Evolutionary conservation across 2,888 invertebrate species (phyloP).

Genomic region (Rapana venosa): DNA sequence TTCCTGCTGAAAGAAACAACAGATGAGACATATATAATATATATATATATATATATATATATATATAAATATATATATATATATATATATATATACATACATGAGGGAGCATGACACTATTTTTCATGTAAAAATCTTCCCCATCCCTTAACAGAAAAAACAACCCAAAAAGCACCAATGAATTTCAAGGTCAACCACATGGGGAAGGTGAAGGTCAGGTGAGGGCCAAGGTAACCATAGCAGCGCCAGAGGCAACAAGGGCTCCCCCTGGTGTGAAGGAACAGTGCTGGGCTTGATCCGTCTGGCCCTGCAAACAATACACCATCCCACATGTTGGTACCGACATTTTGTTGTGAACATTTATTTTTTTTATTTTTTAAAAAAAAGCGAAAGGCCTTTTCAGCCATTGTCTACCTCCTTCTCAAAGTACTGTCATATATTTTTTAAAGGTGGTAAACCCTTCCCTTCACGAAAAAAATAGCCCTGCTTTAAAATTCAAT

Average conservation of each 20-base stretch:
- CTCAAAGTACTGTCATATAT: too few relatives aligned
- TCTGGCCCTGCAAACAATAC: slow-evolving; percentile 64
- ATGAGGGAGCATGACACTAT: too few relatives aligned
- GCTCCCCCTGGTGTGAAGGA: slow-evolving; percentile 74
- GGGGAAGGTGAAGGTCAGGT: slow-evolving; percentile 1
- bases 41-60: too few relatives aligned
- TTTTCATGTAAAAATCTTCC: not conserved
- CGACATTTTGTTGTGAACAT: not conserved
- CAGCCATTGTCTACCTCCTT: too few relatives aligned
- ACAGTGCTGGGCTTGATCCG: slow-evolving; percentile 74
- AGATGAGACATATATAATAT: too few relatives aligned
- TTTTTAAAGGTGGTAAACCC: too few relatives aligned
- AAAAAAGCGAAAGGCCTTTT: too few relatives aligned
- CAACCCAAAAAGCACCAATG: not conserved
- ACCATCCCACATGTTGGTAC: not conserved
- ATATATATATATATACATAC: too few relatives aligned
- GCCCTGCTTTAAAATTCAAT: too few relatives aligned
- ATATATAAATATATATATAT: too few relatives aligned
- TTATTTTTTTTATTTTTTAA: not conserved
- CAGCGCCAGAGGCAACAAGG: slow-evolving; percentile 73
- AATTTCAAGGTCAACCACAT: not conserved
- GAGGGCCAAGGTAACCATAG: slow-evolving; percentile 60
- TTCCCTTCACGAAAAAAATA: too few relatives aligned
- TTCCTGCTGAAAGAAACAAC: too few relatives aligned
- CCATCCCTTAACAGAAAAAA: not conserved